A percentile compares a stretch with the other conserved stretches of the same genome.
Conservation (phyloP, 2,888 invertebrate species). For the Heliconius cydno region DNA sequence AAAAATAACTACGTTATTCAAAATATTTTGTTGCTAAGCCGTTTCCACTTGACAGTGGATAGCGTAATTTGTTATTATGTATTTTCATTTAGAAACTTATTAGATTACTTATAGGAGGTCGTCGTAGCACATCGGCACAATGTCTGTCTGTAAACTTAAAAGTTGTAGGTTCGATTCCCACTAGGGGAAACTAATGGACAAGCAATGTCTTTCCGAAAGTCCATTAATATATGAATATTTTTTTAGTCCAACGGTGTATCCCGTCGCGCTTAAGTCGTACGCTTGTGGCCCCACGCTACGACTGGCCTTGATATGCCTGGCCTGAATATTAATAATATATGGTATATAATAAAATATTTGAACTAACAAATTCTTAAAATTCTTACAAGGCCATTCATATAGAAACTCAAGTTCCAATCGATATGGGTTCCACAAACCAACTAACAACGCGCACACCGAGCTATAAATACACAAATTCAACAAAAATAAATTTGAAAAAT, state of each 20-base stretch:
- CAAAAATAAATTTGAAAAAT: conserved; percentile 22
- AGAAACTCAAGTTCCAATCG: background rate
- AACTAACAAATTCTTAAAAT: too few relatives aligned
- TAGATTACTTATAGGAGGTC: background rate
- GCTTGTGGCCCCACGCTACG: too few relatives aligned
- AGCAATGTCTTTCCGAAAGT: too few relatives aligned
- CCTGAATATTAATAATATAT: too few relatives aligned
- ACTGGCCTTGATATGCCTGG: too few relatives aligned
- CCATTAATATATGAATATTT: background rate
- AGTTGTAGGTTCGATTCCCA: background rate
- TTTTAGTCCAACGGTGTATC: background rate
- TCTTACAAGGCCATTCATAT: too few relatives aligned
- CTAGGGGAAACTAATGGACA: background rate
- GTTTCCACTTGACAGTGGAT: background rate
- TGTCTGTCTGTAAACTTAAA: background rate
- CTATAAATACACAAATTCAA: background rate
- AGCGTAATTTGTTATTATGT: background rate
- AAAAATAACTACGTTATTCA: conserved; percentile 2
- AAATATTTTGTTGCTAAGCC: background rate
- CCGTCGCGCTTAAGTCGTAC: too few relatives aligned
- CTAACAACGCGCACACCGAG: background rate
- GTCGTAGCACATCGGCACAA: background rate
- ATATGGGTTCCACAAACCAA: background rate
- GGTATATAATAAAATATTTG: too few relatives aligned
- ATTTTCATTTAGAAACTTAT: background rate